Evolutionary conservation across 2,888 invertebrate genomes (phyloP), one percentile per base, ranked within the genome.

Genomic region (Tubulanus polymorphus): DNA sequence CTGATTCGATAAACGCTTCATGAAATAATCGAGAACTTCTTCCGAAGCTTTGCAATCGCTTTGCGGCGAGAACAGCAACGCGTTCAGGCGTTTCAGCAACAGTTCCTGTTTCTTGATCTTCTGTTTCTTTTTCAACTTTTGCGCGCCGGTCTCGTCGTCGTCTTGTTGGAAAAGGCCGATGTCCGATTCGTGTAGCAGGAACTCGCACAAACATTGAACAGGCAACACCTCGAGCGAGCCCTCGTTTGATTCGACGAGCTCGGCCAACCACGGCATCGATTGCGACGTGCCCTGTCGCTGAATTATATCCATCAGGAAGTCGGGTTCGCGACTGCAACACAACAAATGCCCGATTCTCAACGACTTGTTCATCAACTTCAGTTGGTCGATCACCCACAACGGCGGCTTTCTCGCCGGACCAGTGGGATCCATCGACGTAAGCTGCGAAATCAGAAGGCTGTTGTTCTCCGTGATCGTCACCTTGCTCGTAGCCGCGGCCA

Each of bases 151-250:
- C 0, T 85, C 81, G 62, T 87, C 85, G 35, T 85, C 84, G 15
- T 30, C 50, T 18, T 41, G 48, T n/a, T 51, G 20, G 8, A 48
- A 55, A 20, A 59, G 56, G 3, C 63, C 54, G 2, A 62, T 37
- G 27, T 80, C 80, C 6, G 68, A 63, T 47, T 74, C 74, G 61
- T 82, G 81, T 1, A 94, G 84, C 49, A 96, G 83, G 81, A 95
- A 95, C 82, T 96, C 96, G 82, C 96, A 96, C 49, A 97, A 84
- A 75, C 95, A 96, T 74, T 95, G 95, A n/a, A 96, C 93, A 0
- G 96, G 96, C 23, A 97, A 82, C 66, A 93, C 90, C 71, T 90
- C 89, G 62, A 90, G 83, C 20, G 91, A 89, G 1, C 91, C 89
- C 72, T 93, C 93, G 63, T 91, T 91, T 67, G 90, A 91, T 68